Evolutionary conservation across 2,797 vertebrate species (phyloP), one percentile per base, ranked within the genome.

Genomic region (Eutrigla gurnardus): DNA sequence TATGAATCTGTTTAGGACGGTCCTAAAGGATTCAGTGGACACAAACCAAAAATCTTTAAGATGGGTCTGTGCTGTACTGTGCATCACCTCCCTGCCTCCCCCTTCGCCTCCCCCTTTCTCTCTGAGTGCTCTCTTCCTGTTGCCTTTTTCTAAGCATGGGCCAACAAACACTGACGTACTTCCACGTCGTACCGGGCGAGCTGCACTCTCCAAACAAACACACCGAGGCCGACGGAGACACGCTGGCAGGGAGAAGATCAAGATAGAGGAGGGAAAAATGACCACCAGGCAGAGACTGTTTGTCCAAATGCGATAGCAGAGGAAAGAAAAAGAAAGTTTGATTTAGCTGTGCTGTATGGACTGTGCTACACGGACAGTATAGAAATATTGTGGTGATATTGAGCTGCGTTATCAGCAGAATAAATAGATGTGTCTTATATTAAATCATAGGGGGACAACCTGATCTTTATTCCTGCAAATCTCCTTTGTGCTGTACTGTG

Each of bases 61-160:
- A 64, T 35, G 65, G 55, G 46, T 45, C 25, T 49, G 35, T 17
- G 12, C 65, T 76, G 13, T 40, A 7, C 42, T 37, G 25, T 67
- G n/a, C 25, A 52, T 65, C 52, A 35, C 63, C 43, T 47, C 63
- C 61, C 37, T 3, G 33, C 43, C 53, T 66, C 32, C 67, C 55
- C 60, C 39, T 70, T 60, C 66, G 46, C 79, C 77, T 73, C 82
- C 74, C 75, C 80, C 65, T 70, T 53, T 61, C 80, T 67, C 66
- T 57, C 76, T 86, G 86, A 93, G 88, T 89, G 80, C 65, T 84
- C 77, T 84, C 84, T 93, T 93, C 92, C 91, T 93, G 91, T 87
- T 90, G 87, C 83, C 84, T 86, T 89, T 85, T 85, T 79, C 79
- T 40, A 84, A 72, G 87, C 83, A 74, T 39, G 15, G 72, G 88